Evolutionary conservation across 2,113 vertebrate species (phyloP).

Genomic region (Chinchilla lanigera): DNA sequence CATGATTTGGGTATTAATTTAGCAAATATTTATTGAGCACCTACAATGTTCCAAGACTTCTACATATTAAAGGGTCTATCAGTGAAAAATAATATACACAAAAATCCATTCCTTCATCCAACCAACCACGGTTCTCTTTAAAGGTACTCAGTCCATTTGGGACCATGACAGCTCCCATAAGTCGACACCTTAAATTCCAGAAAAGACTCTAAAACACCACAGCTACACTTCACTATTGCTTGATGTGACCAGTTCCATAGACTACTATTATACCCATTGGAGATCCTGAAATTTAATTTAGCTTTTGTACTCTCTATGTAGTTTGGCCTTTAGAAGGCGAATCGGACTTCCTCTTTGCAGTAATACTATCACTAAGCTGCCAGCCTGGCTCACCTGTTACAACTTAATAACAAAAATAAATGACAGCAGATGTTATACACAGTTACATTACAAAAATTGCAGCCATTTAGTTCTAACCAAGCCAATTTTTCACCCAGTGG

Average conservation of each 20-base stretch:
- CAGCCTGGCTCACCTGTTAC: slow-evolving; percentile 73
- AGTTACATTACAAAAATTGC: slow-evolving; percentile 57
- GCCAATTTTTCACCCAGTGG: slow-evolving; percentile 68
- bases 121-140: background rate
- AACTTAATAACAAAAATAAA: slow-evolving; percentile 78
- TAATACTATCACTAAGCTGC: slow-evolving; percentile 64
- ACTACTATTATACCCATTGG: slow-evolving; percentile 1
- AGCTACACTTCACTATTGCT: background rate
- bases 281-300: slow-evolving; percentile 37
- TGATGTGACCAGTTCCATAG: background rate
- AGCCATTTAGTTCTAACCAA: slow-evolving; percentile 72
- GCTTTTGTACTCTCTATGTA: background rate
- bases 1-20: background rate
- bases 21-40: background rate
- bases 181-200: background rate
- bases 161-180: background rate
- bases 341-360: background rate
- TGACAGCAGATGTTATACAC: slow-evolving; percentile 76
- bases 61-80: background rate
- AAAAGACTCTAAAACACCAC: background rate
- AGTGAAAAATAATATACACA: background rate
- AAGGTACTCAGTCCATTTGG: background rate
- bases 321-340: slow-evolving; percentile 33
- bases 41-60: background rate
- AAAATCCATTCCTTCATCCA: background rate